Evolutionary conservation across 2,888 invertebrate genomes (phyloP), one percentile per base, ranked within the genome.

Genomic region (Scaptomyza reducta): DNA sequence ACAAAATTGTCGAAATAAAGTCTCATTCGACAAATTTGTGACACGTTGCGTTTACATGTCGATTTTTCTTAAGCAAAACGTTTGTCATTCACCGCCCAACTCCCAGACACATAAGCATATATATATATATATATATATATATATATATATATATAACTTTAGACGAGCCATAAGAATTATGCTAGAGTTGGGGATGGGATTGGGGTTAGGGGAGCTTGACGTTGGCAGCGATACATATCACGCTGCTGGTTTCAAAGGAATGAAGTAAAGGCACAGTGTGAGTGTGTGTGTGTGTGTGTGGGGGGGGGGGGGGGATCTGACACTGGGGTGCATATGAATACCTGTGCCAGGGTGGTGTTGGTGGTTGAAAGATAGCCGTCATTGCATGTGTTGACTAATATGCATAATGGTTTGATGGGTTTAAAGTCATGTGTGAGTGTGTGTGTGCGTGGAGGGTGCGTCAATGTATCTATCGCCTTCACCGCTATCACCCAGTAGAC

Each of bases 361-460:
- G 55, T 70, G 62, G 81, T 81, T 83, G 71, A 76, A 83, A 81
- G 78, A 77, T 74, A 79, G 77, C 64, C 83, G 82, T 72, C 77
- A 66, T 58, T 72, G 57, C 61, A 16, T 40, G 16, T 63, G 77
- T 81, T 82, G 81, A 82, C 81, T 85, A 85, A 85, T 82, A 85
- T 77, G 86, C 83, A 82, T 85, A 82, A 82, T 82, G 82, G 83
- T 82, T 82, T 85, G 82, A 82, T 82, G 82, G 79, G 80, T 78
- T 82, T 82, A 82, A 82, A 85, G 83, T 82, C 80, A 67, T 72
- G 68, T 60, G 40, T 72, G 68, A 57, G 38, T 38, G 68, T 72
- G 68, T 60, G 38, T 38, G 68, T 72, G 68, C 56, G 38, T 14
- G 64, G 60, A 54, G 85, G 74, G 74, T 85, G 85, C 82, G 70